phyloP scores from a whole-genome alignment of 2,113 vertebrate species.

The Trochalopteron elliotii region DNA sequence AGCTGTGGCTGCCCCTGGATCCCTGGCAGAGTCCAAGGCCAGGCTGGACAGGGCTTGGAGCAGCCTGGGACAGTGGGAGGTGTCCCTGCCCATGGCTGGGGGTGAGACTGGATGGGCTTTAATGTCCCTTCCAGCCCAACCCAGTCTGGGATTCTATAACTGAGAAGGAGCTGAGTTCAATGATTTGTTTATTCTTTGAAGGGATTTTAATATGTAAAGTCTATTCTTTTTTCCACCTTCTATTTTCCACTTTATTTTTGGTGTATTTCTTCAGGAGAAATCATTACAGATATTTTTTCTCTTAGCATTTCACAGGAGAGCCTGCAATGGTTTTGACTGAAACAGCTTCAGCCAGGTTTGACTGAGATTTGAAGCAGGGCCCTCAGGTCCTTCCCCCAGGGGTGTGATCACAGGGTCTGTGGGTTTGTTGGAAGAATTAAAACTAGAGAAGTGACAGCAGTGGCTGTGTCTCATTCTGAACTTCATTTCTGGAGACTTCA shows the following conservation, averaged over 20 bases:
- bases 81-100: background rate
- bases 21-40: background rate
- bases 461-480: background rate
- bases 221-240: too few relatives aligned
- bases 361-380: background rate
- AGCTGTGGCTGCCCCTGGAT: background rate
- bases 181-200: background rate
- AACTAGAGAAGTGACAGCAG: background rate
- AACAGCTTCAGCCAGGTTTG: background rate
- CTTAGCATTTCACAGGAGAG: background rate
- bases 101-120: rapidly evolving
- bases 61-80: background rate
- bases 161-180: background rate
- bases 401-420: background rate
- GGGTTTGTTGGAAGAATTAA: background rate
- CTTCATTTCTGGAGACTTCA: background rate
- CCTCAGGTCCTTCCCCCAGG: background rate
- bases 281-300: background rate
- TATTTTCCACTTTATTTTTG: background rate
- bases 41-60: background rate
- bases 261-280: background rate
- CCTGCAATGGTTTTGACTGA: background rate
- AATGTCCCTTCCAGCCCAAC: background rate
- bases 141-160: background rate
- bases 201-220: background rate